These are phyloP conservation scores for Sinocyclocheilus anophthalmus DNA, from an alignment of 2,113 vertebrate species.

Conservation along the genomic window DNA sequence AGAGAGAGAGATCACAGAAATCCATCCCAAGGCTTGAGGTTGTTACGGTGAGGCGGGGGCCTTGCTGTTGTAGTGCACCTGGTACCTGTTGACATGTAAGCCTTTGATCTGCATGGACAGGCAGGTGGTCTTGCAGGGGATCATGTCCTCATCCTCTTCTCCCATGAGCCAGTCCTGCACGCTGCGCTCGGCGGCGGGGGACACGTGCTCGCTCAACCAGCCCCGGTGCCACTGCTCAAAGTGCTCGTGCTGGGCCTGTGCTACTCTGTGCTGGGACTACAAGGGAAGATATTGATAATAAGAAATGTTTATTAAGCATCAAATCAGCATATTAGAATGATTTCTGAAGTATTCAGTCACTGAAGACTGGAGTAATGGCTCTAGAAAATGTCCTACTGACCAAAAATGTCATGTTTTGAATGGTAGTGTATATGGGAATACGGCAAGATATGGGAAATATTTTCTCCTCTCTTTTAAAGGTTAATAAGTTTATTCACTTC, in stretches of 20 bases:
- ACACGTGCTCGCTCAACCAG: conserved; percentile 88
- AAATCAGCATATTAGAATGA: no score
- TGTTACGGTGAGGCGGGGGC: conserved; percentile 86
- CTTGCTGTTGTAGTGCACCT: conserved; percentile 91
- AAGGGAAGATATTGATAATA: not conserved
- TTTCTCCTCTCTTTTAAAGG: no score
- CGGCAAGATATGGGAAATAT: no score
- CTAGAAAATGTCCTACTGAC: no score
- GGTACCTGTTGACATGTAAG: conserved; percentile 90
- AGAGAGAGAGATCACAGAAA: conserved; percentile 13
- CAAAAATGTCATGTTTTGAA: no score
- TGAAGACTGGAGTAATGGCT: no score
- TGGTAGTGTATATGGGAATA: no score
- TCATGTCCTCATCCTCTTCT: conserved; percentile 91
- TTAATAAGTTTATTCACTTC: no score
- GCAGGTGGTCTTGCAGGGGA: conserved; percentile 92
- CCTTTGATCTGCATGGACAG: conserved; percentile 86
- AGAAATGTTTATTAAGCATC: no score
- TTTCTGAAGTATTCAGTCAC: no score
- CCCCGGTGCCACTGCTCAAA: conserved; percentile 90
- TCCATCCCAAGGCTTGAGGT: conserved; percentile 14
- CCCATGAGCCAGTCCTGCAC: conserved; percentile 96
- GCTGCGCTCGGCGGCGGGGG: conserved; percentile 76
- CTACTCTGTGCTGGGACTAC: conserved; percentile 89
- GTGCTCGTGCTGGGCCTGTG: conserved; percentile 85